These are phyloP conservation scores for Tyto alba DNA, from an alignment of 2,113 vertebrate species.

Conservation along the genomic window DNA sequence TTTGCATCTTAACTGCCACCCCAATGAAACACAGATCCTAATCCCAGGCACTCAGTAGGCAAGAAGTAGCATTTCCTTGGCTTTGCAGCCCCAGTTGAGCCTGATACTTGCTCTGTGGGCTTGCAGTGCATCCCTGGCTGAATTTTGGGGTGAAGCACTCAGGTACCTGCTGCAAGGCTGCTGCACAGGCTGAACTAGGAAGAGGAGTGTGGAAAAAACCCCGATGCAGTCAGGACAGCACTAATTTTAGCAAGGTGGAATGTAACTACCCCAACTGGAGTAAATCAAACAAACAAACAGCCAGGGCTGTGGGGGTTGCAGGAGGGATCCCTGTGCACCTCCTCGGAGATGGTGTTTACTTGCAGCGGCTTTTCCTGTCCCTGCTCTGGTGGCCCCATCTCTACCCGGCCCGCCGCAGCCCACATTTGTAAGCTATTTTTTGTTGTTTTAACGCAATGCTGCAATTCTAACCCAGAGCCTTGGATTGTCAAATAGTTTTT, in stretches of 20 bases:
- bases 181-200: accelerated
- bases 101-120: neutral
- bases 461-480: slow-evolving; percentile 60
- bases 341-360: neutral
- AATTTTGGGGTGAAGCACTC: neutral
- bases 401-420: neutral
- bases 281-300: neutral
- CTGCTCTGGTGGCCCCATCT: neutral
- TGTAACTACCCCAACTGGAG: neutral
- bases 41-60: neutral
- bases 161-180: neutral
- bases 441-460: slow-evolving; percentile 24
- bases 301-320: neutral
- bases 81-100: neutral
- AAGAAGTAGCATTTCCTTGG: neutral
- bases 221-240: neutral
- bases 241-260: neutral
- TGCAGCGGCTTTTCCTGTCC: neutral
- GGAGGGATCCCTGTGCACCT: neutral
- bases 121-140: neutral
- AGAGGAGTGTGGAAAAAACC: accelerated
- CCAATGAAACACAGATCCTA: neutral
- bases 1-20: neutral
- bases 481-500: slow-evolving; percentile 46
- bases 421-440: slow-evolving; percentile 25